A percentile compares a stretch with the other conserved stretches of the same genome.
Conservation (phyloP, 2,797 vertebrate genomes). For the Anguilla marmorata region DNA sequence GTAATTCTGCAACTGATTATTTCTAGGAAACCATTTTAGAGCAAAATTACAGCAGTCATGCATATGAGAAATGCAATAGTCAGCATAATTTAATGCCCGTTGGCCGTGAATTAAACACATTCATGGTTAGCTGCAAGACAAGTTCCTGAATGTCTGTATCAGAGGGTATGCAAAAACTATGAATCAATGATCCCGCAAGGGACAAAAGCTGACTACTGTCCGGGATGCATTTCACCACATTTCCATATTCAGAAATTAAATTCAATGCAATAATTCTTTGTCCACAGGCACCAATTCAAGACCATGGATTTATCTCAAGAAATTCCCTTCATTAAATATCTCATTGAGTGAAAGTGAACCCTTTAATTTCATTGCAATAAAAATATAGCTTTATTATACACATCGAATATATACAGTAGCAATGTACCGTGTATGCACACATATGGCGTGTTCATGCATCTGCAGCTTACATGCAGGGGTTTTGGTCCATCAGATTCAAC, state of each 20-base stretch:
- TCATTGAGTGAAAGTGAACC: background rate
- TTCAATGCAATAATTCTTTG: background rate
- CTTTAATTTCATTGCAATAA: background rate
- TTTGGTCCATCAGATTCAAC: slow-evolving; percentile 26
- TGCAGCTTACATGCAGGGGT: slow-evolving; percentile 16
- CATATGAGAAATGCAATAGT: background rate
- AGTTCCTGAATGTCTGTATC: background rate
- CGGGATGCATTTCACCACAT: background rate
- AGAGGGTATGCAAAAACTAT: background rate
- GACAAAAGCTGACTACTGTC: background rate
- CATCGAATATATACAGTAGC: slow-evolving; percentile 5
- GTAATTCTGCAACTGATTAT: background rate
- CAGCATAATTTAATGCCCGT: background rate
- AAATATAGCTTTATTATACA: slow-evolving; percentile 23
- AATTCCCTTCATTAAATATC: slow-evolving; percentile 17
- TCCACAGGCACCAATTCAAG: background rate
- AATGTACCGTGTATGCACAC: background rate
- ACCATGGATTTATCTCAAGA: background rate
- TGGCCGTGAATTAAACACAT: background rate
- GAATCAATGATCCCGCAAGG: background rate
- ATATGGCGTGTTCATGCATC: background rate
- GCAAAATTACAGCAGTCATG: background rate
- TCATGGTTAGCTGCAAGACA: background rate
- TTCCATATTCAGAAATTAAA: background rate
- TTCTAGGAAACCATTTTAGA: background rate